Percentiles rank a stretch among this genome's conserved stretches.
Evolutionary conservation across 2,888 invertebrate genomes (phyloP).

Genomic region (Scrobipalpa costella): DNA sequence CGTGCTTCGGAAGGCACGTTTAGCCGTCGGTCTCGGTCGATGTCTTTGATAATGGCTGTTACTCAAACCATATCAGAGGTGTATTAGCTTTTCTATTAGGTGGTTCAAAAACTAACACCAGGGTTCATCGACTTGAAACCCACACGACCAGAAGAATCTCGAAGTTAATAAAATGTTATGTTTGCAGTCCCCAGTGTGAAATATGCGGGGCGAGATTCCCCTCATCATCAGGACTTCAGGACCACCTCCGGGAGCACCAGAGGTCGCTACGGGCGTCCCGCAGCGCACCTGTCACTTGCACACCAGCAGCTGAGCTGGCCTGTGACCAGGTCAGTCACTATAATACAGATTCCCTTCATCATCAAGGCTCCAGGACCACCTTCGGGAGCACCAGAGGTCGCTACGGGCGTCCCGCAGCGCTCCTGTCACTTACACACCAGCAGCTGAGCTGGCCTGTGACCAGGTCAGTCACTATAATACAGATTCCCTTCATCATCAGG

Average conservation of each 20-base stretch:
- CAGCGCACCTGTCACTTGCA: conserved; percentile 25
- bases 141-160: no score
- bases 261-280: conserved; percentile 30
- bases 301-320: conserved; percentile 33
- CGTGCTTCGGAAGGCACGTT: no score
- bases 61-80: no score
- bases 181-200: conserved; percentile 42
- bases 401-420: conserved; percentile 25
- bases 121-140: no score
- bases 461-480: conserved; percentile 41
- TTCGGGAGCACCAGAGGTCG: conserved; percentile 40
- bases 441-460: conserved; percentile 41
- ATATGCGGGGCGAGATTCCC: conserved; percentile 43
- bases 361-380: conserved; percentile 32
- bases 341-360: conserved; percentile 26
- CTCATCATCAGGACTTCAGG: conserved; percentile 9
- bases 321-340: conserved; percentile 49
- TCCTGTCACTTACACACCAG: conserved; percentile 25
- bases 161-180: not conserved
- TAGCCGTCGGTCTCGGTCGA: no score
- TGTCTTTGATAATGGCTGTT: no score
- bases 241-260: conserved; percentile 43
- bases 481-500: conserved; percentile 28
- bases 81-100: no score
- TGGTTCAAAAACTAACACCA: no score